Conservation (phyloP, 2,888 invertebrate genomes). For the Conomelus anceps region DNA sequence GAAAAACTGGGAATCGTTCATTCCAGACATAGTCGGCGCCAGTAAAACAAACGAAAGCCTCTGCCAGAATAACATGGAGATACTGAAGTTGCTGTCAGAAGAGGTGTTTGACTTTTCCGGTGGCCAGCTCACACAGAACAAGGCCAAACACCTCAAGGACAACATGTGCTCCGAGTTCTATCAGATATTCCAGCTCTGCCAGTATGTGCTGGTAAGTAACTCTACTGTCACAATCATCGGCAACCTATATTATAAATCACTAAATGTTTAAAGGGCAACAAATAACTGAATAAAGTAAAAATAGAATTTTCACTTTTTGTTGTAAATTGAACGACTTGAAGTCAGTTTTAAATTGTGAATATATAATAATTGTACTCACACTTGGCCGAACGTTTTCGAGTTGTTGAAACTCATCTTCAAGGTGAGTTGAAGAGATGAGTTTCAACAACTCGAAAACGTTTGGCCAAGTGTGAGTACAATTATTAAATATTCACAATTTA, state of each 20-base stretch:
- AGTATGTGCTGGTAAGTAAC: conserved; percentile 75
- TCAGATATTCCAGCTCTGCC: conserved; percentile 95
- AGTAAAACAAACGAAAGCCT: conserved; percentile 98
- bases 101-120: conserved; percentile 99
- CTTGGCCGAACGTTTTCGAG: no score
- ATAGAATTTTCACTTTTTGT: no score
- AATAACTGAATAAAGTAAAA: no score
- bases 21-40: conserved; percentile 97
- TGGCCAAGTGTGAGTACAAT: no score
- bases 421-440: no score
- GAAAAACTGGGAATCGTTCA: conserved; percentile 98
- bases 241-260: neutral
- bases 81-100: conserved; percentile 93
- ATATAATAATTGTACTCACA: no score
- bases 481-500: no score
- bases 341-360: no score
- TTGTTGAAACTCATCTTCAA: no score
- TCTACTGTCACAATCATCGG: neutral
- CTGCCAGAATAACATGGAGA: conserved; percentile 99
- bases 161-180: conserved; percentile 99
- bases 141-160: conserved; percentile 98
- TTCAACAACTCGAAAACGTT: no score
- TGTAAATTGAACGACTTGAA: no score
- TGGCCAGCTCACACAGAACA: conserved; percentile 97
- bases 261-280: neutral